Conservation (phyloP, 1,140 invertebrate species). For the Sycophila sp. region DNA sequence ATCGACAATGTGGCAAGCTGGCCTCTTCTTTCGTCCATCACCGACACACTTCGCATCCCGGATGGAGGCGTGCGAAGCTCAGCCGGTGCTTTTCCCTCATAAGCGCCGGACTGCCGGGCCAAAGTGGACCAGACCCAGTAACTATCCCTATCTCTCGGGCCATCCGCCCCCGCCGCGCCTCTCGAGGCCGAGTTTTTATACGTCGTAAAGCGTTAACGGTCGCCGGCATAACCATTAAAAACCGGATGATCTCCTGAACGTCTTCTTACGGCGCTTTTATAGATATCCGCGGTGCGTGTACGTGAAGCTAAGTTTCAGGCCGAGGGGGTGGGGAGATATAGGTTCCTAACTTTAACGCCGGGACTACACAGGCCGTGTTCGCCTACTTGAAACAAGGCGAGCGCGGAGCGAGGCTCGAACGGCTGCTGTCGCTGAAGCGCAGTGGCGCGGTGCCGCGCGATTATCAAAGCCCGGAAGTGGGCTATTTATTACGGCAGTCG, state of each 20-base stretch:
- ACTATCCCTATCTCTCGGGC: no score
- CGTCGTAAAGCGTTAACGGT: conserved; percentile 30
- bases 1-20: conserved; percentile 13
- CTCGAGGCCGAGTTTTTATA: conserved; percentile 31
- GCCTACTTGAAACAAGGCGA: no score
- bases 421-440: no score
- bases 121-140: conserved; percentile 10
- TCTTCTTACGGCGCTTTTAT: conserved; percentile 32
- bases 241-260: conserved; percentile 33
- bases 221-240: conserved; percentile 32
- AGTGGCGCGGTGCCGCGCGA: no score
- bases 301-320: conserved; percentile 31
- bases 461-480: no score
- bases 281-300: conserved; percentile 27
- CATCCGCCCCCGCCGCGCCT: not conserved
- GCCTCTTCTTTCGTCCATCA: not conserved
- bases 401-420: no score
- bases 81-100: conserved; percentile 10
- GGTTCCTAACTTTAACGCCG: not conserved
- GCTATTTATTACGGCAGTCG: no score
- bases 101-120: not conserved
- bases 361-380: not conserved
- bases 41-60: not conserved
- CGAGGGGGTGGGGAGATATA: conserved; percentile 2
- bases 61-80: not conserved